Percentiles rank a stretch among this genome's conserved stretches.
These are phyloP conservation scores for Cheilosia pagana DNA, from an alignment of 2,888 invertebrate genomes.

Conservation along the genomic window DNA sequence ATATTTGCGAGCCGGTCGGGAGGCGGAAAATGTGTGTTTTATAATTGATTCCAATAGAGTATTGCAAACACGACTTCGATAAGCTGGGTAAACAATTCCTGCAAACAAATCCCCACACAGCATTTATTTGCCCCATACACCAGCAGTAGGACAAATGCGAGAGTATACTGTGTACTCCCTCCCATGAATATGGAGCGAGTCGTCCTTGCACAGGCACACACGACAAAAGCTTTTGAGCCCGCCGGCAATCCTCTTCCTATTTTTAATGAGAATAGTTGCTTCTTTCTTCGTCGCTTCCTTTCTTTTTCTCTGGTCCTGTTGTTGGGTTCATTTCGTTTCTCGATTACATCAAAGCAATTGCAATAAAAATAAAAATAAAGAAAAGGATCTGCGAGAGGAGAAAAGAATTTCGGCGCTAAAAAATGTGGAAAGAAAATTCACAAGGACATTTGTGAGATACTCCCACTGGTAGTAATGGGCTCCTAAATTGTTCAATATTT, in stretches of 20 bases:
- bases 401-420: conserved; percentile 24
- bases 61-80: conserved; percentile 74
- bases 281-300: conserved; percentile 4
- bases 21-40: conserved; percentile 69
- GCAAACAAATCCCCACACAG: conserved; percentile 61
- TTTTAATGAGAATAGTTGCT: conserved; percentile 58
- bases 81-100: conserved; percentile 67
- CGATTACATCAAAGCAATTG: conserved; percentile 69
- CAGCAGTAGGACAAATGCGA: conserved; percentile 34
- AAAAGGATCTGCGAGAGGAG: conserved; percentile 50
- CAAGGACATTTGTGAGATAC: conserved; percentile 52
- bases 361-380: conserved; percentile 70
- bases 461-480: conserved; percentile 48
- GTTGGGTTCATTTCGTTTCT: conserved; percentile 9
- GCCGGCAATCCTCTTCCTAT: conserved; percentile 40
- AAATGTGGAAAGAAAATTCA: conserved; percentile 37
- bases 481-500: conserved; percentile 61
- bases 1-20: conserved; percentile 51
- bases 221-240: conserved; percentile 52
- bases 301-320: neutral
- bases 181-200: conserved; percentile 35
- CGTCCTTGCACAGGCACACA: conserved; percentile 27
- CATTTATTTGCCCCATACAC: conserved; percentile 60
- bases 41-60: conserved; percentile 75
- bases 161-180: conserved; percentile 28